Percentiles rank a stretch among this genome's conserved stretches.
Conservation (phyloP, 1,140 invertebrate genomes). For the Babylonia areolata region DNA sequence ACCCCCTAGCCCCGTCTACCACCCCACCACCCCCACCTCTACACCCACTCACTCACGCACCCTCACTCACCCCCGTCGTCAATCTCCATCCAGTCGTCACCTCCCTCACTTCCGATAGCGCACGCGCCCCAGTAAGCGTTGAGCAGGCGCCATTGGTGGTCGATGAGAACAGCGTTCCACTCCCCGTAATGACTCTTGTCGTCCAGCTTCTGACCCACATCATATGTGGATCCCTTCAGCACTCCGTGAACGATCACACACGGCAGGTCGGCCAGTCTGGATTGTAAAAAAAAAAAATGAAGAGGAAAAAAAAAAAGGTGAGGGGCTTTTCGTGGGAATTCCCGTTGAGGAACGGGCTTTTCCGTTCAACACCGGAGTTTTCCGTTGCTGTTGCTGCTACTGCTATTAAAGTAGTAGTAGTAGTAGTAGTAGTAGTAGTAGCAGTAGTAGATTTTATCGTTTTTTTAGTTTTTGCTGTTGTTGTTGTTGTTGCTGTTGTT, state of each 20-base stretch:
- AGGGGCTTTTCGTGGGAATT: too few species aligned
- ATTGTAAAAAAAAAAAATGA: not conserved
- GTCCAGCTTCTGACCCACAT: slow-evolving; percentile 62
- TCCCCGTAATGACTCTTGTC: slow-evolving; percentile 63
- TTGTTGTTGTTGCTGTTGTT: too few species aligned
- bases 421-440: too few species aligned
- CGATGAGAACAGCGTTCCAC: slow-evolving; percentile 67
- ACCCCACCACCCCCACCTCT: not conserved
- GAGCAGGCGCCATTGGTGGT: slow-evolving; percentile 64
- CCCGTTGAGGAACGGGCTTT: too few species aligned
- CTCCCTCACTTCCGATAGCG: slow-evolving; percentile 51
- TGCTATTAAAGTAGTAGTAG: too few species aligned
- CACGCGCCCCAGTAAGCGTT: slow-evolving; percentile 70
- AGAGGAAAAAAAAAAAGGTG: too few species aligned
- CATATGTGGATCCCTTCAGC: slow-evolving; percentile 66
- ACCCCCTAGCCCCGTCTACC: not conserved
- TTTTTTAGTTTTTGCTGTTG: too few species aligned
- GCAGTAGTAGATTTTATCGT: too few species aligned
- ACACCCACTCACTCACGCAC: not conserved
- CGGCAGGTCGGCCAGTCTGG: slow-evolving; percentile 60
- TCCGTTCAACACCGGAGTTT: too few species aligned
- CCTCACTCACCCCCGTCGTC: slow-evolving; percentile 31
- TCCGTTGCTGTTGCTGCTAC: too few species aligned
- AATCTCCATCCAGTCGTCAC: slow-evolving; percentile 43
- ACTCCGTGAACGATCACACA: slow-evolving; percentile 67